Percentiles rank a stretch among this genome's conserved stretches.
phyloP scores from a whole-genome alignment of 2,888 invertebrate species.

The Cremastinae sp. region DNA sequence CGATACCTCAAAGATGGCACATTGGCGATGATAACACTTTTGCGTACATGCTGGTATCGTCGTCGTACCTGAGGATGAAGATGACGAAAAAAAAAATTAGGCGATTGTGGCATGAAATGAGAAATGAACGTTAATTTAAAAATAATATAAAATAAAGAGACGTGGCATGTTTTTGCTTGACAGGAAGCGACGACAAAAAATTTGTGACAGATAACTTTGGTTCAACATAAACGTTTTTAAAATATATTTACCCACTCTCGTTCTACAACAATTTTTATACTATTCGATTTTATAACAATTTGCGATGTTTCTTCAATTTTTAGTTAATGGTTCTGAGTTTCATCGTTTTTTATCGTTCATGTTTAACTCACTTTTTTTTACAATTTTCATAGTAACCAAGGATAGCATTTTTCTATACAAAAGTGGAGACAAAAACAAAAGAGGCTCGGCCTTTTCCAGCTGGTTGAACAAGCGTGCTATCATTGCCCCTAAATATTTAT shows the following conservation, averaged over 20 bases:
- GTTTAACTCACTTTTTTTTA: slow-evolving; percentile 23
- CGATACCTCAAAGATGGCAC: slow-evolving; percentile 73
- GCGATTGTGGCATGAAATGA: slow-evolving; percentile 26
- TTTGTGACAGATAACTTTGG: background rate
- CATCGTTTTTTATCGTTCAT: slow-evolving; percentile 40
- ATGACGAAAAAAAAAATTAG: slow-evolving; percentile 58
- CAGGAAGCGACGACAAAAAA: slow-evolving; percentile 21
- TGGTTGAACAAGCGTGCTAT: slow-evolving; percentile 16
- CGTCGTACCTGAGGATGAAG: slow-evolving; percentile 74
- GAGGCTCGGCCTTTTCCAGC: background rate
- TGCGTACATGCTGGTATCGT: slow-evolving; percentile 62
- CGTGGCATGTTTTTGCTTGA: slow-evolving; percentile 38
- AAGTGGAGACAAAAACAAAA: slow-evolving; percentile 33
- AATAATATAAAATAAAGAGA: slow-evolving; percentile 25
- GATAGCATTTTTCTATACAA: slow-evolving; percentile 17
- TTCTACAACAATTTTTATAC: slow-evolving; percentile 50
- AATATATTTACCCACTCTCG: slow-evolving; percentile 62
- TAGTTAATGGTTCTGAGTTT: slow-evolving; percentile 9
- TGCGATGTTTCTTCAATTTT: slow-evolving; percentile 55
- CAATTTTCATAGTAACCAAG: slow-evolving; percentile 21
- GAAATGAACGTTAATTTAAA: slow-evolving; percentile 4
- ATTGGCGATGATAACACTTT: slow-evolving; percentile 68
- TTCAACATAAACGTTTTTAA: slow-evolving; percentile 44
- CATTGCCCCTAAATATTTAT: background rate
- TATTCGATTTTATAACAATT: slow-evolving; percentile 57